These are phyloP conservation scores for Megaceryle maxima DNA, from an alignment of 2,113 vertebrate species.

Conservation along the genomic window DNA sequence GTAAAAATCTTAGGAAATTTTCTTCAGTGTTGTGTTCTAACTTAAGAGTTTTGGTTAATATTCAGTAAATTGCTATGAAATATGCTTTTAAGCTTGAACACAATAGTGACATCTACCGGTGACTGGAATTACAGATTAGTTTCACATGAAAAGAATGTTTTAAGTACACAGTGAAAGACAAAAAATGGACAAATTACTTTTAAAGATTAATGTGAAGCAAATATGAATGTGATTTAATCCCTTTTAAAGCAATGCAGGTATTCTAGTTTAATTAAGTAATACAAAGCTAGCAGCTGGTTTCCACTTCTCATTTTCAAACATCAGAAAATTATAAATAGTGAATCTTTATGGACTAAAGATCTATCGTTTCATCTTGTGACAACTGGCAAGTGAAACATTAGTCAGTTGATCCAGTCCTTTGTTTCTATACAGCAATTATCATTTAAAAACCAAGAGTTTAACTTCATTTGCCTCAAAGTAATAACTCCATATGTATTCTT, in stretches of 20 bases:
- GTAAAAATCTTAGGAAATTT: not conserved
- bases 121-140: not conserved
- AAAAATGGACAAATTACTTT: not conserved
- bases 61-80: not conserved
- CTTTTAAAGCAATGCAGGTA: not conserved
- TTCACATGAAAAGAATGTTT: not conserved
- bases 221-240: not conserved
- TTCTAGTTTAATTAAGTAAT: not conserved
- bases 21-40: not conserved
- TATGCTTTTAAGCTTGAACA: not conserved
- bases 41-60: not conserved
- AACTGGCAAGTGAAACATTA: not conserved
- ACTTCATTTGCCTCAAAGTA: not conserved
- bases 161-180: not conserved
- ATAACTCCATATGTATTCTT: not conserved
- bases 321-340: not conserved
- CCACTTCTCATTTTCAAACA: not conserved
- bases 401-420: not conserved
- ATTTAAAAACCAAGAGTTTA: not conserved
- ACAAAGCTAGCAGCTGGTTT: not conserved
- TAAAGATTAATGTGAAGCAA: not conserved
- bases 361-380: not conserved
- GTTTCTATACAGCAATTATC: not conserved
- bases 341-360: not conserved
- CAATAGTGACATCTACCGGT: slow-evolving; percentile 13